Percentiles rank a stretch among this genome's conserved stretches.
These are phyloP conservation scores for Diadema setosum DNA, from an alignment of 35 echinoderm and acorn worm genomes.

Conservation along the genomic window DNA sequence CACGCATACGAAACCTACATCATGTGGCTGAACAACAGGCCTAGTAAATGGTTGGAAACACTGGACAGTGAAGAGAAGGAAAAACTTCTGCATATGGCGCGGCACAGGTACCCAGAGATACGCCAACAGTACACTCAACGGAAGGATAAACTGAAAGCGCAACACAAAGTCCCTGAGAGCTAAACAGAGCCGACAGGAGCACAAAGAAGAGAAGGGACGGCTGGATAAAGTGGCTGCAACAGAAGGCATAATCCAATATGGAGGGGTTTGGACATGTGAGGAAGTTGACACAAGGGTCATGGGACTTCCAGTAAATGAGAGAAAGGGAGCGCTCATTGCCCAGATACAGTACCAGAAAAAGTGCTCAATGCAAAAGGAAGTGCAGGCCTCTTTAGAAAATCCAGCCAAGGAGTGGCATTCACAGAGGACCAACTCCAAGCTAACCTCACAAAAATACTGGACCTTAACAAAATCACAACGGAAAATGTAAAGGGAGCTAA, in stretches of 20 bases:
- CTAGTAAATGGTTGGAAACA: background rate
- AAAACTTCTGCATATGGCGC: background rate
- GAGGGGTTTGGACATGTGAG: background rate
- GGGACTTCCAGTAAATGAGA: background rate
- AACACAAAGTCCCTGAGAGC: background rate
- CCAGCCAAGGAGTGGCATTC: background rate
- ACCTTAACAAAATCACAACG: background rate
- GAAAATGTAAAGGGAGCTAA: background rate
- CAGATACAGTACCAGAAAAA: slow-evolving; percentile 24
- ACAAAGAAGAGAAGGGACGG: background rate
- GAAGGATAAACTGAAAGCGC: background rate
- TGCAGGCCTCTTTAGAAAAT: background rate
- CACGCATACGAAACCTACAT: slow-evolving; percentile 19
- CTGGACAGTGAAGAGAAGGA: background rate
- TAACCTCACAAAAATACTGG: background rate
- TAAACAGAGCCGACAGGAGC: background rate
- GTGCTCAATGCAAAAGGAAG: background rate
- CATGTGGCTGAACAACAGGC: slow-evolving; percentile 1
- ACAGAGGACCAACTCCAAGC: background rate
- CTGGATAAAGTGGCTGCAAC: background rate
- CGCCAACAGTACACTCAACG: background rate
- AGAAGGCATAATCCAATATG: background rate
- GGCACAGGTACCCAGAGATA: background rate
- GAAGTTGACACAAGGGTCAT: background rate
- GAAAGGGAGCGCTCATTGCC: background rate